phyloP scores from a whole-genome alignment of 2,113 vertebrate species.

The Tragelaphus imberbis region DNA sequence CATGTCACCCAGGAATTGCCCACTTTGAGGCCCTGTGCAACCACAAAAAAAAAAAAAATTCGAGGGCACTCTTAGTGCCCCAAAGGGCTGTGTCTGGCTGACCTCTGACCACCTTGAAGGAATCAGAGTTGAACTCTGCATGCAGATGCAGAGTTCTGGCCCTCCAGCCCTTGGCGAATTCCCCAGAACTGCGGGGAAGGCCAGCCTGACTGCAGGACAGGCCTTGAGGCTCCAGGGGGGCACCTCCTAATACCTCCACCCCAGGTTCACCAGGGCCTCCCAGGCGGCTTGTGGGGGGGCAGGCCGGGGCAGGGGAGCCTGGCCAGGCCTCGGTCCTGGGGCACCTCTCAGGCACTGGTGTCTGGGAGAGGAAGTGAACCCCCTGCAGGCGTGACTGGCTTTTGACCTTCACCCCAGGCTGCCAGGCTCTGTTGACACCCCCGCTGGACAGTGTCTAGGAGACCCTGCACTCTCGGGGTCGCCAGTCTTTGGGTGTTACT shows the following conservation, averaged over 20 bases:
- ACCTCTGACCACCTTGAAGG: not conserved
- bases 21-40: not conserved
- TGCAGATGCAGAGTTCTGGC: not conserved
- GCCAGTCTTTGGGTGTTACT: conserved; percentile 88
- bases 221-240: not conserved
- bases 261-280: not conserved
- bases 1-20: not conserved
- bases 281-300: not conserved
- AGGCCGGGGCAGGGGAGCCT: no score
- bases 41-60: fast-evolving
- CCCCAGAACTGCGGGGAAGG: not conserved
- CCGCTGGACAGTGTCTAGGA: conserved; percentile 77
- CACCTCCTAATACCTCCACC: not conserved
- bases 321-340: not conserved
- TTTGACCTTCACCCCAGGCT: conserved; percentile 92
- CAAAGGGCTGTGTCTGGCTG: not conserved
- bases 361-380: conserved; percentile 83
- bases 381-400: conserved; percentile 89
- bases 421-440: conserved; percentile 82
- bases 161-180: not conserved
- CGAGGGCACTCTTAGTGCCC: not conserved
- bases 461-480: conserved; percentile 80
- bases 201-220: fast-evolving
- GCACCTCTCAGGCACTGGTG: conserved; percentile 56
- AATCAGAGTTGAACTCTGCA: not conserved